Evolutionary conservation across 92 coral and sea anemone species (phyloP), one percentile per base, ranked within the genome.

Genomic region (Siderastrea radians): DNA sequence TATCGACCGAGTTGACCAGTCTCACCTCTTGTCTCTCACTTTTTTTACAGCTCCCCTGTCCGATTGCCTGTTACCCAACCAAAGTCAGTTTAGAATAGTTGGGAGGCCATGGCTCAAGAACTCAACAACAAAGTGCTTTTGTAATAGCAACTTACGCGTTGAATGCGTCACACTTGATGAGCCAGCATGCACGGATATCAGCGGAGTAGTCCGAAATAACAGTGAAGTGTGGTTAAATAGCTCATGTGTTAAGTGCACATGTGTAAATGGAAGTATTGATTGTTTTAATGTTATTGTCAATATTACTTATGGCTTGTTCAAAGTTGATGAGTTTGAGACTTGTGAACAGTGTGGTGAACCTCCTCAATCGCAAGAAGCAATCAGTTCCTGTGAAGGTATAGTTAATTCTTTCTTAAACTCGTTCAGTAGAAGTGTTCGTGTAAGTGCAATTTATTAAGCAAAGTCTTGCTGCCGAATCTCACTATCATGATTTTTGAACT

Each of bases 111-210:
- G 66, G 66, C 66, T 61, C 66, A 61, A 3, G 3, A 61, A 61
- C 66, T 13, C 66, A 16, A 61, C 66, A 61, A 61, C 66, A 61
- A 61, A 61, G 66, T 61, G 66, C 66, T 61, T 16, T 61, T 61
- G 66, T 61, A 13, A 61, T 5, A 61, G 38, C 19, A 16, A 61
- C 66, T 61, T 61, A 61, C 16, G 17, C 4, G 19, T 5, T 16
- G 66, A 61, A 15, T 61, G 66, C 15, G 6, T 13, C 0, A 61
- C 6, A 14, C 66, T 61, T 61, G 66, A 14, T 3, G 26, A 61
- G 66, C 66, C 66, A 61, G 66, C 66, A 61, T 61, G 66, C n/a
- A 61, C 15, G 66, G 66, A 61, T 16, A 61, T 61, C 6, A 14
- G 6, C 3, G 66, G 66, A 61, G 15, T 5, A 19, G 15, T 61